Percentiles rank a stretch among this genome's conserved stretches.
Evolutionary conservation across 2,888 invertebrate species (phyloP).

Genomic region (Synergus gifuensis): DNA sequence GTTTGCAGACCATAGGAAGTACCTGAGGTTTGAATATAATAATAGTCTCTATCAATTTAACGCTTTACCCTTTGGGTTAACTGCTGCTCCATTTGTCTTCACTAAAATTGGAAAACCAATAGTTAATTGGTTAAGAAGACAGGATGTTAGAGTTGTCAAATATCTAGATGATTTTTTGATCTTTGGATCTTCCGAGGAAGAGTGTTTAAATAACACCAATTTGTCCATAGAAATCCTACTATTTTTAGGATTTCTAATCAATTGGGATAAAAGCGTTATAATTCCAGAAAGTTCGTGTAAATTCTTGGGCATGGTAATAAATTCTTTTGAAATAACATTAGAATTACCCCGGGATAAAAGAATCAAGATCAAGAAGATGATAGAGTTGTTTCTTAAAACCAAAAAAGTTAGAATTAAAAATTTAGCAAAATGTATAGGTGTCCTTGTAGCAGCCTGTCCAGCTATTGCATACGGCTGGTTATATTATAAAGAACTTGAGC

Average conservation of each 20-base stretch:
- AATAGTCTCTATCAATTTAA: slow-evolving; percentile 39
- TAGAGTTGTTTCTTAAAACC: background rate
- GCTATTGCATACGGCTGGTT: slow-evolving; percentile 40
- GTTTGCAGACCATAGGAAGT: slow-evolving; percentile 34
- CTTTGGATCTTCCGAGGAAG: slow-evolving; percentile 2
- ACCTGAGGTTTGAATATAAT: slow-evolving; percentile 33
- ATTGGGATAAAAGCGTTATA: slow-evolving; percentile 32
- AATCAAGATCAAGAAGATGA: background rate
- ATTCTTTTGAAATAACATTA: slow-evolving; percentile 25
- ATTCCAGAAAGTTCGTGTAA: background rate
- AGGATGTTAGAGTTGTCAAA: slow-evolving; percentile 26
- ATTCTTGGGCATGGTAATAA: slow-evolving; percentile 41
- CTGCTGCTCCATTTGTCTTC: slow-evolving; percentile 36
- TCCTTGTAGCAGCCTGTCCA: slow-evolving; percentile 31
- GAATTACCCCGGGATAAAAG: background rate
- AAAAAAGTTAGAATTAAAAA: background rate
- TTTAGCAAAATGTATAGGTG: slow-evolving; percentile 4
- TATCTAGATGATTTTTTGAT: slow-evolving; percentile 42
- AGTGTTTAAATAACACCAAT: background rate
- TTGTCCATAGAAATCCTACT: background rate
- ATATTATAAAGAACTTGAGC: slow-evolving; percentile 41
- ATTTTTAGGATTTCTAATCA: slow-evolving; percentile 41
- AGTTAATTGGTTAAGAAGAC: slow-evolving; percentile 14
- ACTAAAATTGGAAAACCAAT: slow-evolving; percentile 43
- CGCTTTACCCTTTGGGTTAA: slow-evolving; percentile 38